Conservation (phyloP, 2,113 vertebrate genomes). For the Chaenocephalus aceratus region DNA sequence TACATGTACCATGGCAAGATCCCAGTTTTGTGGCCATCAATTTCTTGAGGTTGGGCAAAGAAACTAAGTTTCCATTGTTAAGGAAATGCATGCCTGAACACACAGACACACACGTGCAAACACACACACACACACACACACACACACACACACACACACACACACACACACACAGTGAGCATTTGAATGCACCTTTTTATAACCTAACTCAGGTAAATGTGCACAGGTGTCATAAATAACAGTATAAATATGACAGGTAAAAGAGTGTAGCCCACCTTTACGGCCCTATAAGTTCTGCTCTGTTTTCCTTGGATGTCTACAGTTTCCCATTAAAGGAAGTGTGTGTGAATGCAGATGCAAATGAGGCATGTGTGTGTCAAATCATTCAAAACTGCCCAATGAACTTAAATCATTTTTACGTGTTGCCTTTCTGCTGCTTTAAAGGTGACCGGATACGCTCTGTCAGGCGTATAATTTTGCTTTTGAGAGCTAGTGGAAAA, state of each 20-base stretch:
- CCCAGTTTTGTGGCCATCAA: slow-evolving; percentile 68
- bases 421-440: slow-evolving; percentile 28
- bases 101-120: slow-evolving; percentile 18
- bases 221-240: slow-evolving; percentile 64
- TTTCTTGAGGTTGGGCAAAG: slow-evolving; percentile 74
- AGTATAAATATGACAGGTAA: slow-evolving; percentile 61
- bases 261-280: slow-evolving; percentile 46
- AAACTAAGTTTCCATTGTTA: slow-evolving; percentile 79
- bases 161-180: slow-evolving; percentile 25
- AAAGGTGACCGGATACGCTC: slow-evolving; percentile 42
- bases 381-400: slow-evolving; percentile 46
- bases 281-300: slow-evolving; percentile 37
- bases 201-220: slow-evolving; percentile 38
- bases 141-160: not conserved
- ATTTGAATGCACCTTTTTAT: slow-evolving; percentile 58
- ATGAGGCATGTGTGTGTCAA: slow-evolving; percentile 36
- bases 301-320: slow-evolving; percentile 55
- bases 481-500: slow-evolving; percentile 74
- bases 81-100: slow-evolving; percentile 66
- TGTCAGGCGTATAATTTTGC: slow-evolving; percentile 51
- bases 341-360: not conserved
- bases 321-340: slow-evolving; percentile 31
- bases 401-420: slow-evolving; percentile 42
- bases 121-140: slow-evolving; percentile 40
- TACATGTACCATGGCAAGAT: slow-evolving; percentile 55